These are phyloP conservation scores for Caenorhabditis elegans DNA, from an alignment of 1,140 invertebrate genomes.

Conservation along the genomic window WBcel235 BX284604.4:5711001-5711500, in stretches of 20 bases:
- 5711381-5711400: too few species aligned
- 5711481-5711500: too few species aligned
- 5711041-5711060: conserved; percentile 51
- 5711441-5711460: too few species aligned
- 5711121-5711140: conserved; percentile 48
- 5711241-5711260: not conserved
- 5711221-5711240: not conserved
- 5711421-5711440: too few species aligned
- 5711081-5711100: conserved; percentile 41
- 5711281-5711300: conserved; percentile 51
- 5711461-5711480: too few species aligned
- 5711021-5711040: conserved; percentile 51
- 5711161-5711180: conserved; percentile 39
- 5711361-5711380: too few species aligned
- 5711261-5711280: conserved; percentile 38
- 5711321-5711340: not conserved
- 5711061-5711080: conserved; percentile 48
- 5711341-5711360: too few species aligned
- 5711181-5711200: conserved; percentile 33
- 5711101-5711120: conserved; percentile 49
- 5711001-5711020: conserved; percentile 46
- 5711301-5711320: conserved; percentile 12
- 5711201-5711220: conserved; percentile 5
- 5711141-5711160: conserved; percentile 46
- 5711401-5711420: too few species aligned